Evolutionary conservation across 2,888 invertebrate species (phyloP).

Genomic region (Oxyscelio sp.): DNA sequence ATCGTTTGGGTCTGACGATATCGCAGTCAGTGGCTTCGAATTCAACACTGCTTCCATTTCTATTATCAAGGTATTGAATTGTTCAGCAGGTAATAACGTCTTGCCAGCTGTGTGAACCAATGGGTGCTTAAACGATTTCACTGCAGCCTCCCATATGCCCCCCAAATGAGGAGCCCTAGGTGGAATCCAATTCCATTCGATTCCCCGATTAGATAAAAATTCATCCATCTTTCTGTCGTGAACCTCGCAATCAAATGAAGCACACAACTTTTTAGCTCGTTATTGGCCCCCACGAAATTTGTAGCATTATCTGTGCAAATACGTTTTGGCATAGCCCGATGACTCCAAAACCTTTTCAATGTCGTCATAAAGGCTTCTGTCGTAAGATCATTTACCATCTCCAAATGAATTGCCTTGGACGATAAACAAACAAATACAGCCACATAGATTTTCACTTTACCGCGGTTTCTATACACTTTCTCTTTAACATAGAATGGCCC

Average conservation of each 20-base stretch:
- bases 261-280: too few relatives aligned
- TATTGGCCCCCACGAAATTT: too few relatives aligned
- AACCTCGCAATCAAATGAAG: too few relatives aligned
- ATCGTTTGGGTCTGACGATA: constrained; percentile 59
- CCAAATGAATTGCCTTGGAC: constrained; percentile 82
- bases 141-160: background rate
- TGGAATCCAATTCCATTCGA: background rate
- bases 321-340: too few relatives aligned
- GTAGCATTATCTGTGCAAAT: too few relatives aligned
- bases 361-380: constrained; percentile 77
- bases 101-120: background rate
- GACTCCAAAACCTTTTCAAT: background rate
- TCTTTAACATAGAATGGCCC: constrained; percentile 79
- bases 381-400: constrained; percentile 52
- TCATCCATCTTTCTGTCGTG: too few relatives aligned
- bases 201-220: background rate
- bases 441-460: constrained; percentile 50
- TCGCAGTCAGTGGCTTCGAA: constrained; percentile 47
- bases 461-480: constrained; percentile 61
- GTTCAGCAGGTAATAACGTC: background rate
- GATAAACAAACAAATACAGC: constrained; percentile 80
- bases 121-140: background rate
- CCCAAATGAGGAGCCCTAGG: background rate
- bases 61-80: background rate
- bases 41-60: constrained; percentile 31